These are phyloP conservation scores for Oxygymnocypris stewartii DNA, from an alignment of 2,113 vertebrate genomes.

Conservation along the genomic window DNA sequence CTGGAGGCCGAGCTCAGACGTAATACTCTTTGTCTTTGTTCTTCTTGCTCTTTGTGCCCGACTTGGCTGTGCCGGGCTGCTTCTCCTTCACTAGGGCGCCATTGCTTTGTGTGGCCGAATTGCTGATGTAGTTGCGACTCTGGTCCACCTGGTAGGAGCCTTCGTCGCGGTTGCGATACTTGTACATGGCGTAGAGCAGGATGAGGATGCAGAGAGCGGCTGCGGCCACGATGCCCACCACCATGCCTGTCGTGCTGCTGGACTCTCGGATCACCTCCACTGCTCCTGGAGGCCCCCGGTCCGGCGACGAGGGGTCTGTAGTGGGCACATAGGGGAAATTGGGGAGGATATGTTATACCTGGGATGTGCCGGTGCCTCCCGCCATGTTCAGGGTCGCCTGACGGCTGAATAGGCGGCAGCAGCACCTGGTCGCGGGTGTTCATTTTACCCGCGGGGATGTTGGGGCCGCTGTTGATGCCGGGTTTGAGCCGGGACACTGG, in stretches of 20 bases:
- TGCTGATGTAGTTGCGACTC: constrained; percentile 93
- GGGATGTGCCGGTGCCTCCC: constrained; percentile 72
- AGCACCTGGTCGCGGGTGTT: constrained; percentile 88
- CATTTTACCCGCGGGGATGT: constrained; percentile 88
- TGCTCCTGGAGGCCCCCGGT: constrained; percentile 83
- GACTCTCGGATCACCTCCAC: constrained; percentile 91
- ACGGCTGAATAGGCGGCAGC: constrained; percentile 80
- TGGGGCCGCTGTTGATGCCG: constrained; percentile 63
- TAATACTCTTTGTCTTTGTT: constrained; percentile 98
- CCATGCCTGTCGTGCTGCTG: constrained; percentile 95
- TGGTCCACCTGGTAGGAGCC: constrained; percentile 96
- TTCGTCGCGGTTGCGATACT: constrained; percentile 93
- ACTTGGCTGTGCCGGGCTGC: constrained; percentile 81
- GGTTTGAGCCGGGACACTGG: constrained; percentile 71
- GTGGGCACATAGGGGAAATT: constrained; percentile 88
- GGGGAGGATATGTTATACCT: constrained; percentile 82
- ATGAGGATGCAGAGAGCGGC: constrained; percentile 95
- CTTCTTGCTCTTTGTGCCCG: constrained; percentile 89
- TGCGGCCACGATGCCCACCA: constrained; percentile 92
- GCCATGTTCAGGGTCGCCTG: constrained; percentile 78
- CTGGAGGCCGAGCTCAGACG: constrained; percentile 77
- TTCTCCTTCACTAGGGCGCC: constrained; percentile 88
- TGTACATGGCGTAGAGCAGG: constrained; percentile 96
- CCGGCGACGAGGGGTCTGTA: constrained; percentile 86
- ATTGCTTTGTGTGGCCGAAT: constrained; percentile 89